Evolutionary conservation across 2,113 vertebrate genomes (phyloP), one percentile per base, ranked within the genome.

Genomic region (Rhombomys opimus): DNA sequence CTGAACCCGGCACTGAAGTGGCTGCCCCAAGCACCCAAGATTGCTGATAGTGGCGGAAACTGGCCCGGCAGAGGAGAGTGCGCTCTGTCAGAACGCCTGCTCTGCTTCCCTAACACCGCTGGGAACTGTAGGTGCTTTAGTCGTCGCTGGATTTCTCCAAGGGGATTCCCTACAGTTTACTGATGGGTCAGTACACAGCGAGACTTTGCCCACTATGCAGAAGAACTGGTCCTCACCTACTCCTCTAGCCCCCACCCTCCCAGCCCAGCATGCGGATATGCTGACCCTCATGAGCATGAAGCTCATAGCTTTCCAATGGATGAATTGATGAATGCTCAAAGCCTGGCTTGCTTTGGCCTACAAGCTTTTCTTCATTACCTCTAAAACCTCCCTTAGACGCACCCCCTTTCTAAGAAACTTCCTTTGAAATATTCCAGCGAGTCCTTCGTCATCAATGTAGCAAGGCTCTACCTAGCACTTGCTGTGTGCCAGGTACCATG

Each of bases 361-460:
- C 52, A 65, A 46, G 77, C 65, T 93, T 96, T 67, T 88, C 81
- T 63, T 87, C 38, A 18, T 90, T 67, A 46, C 88, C 75, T 87
- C 81, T 65, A 65, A 95, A 95, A 72, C 81, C n/a, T 41, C 73
- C 1, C 22, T 52, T 67, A 52, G 81, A 82, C 0, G 22, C 30
- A 50, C 2, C 41, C 68, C 32, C 61, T 89, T 85, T 65, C 50
- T 75, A 82, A 82, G 87, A 87, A 54, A 54, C 50, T 59, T 73
- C 81, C 75, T 6, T 52, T 87, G 87, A 89, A 94, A 54, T 91
- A 84, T 92, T 41, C 80, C 68, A 65, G 80, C 94, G 72, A 63
- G 61, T 22, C 35, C 25, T 52, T 59, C 61, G 25, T 87, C 85
- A 12, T 54, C 54, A 59, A 52, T 81, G 70, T 67, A 41, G 23